These are phyloP conservation scores for Saccopteryx leptura DNA, from an alignment of 2,113 vertebrate species.

Conservation along the genomic window DNA sequence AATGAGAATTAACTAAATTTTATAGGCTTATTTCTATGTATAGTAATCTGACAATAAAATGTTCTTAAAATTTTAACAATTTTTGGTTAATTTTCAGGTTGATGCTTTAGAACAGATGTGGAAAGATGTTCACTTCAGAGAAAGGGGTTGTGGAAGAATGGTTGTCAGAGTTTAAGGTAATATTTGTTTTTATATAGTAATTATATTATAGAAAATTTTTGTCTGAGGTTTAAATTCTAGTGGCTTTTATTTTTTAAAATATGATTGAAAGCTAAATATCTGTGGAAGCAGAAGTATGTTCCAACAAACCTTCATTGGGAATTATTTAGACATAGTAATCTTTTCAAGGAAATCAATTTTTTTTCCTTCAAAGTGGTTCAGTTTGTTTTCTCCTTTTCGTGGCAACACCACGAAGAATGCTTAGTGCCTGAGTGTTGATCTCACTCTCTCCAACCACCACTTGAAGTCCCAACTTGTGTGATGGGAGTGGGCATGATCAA, in stretches of 20 bases:
- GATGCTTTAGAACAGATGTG: conserved; percentile 90
- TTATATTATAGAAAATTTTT: conserved; percentile 44
- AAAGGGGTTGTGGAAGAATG: conserved; percentile 98
- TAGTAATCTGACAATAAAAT: conserved; percentile 46
- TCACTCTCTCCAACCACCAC: neutral
- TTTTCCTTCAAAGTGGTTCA: conserved; percentile 34
- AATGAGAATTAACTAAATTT: conserved; percentile 50
- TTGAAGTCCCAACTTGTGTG: neutral
- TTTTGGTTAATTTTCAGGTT: conserved; percentile 86
- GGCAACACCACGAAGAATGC: neutral
- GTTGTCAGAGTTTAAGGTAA: conserved; percentile 99
- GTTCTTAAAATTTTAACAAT: conserved; percentile 27
- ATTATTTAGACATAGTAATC: conserved; percentile 41
- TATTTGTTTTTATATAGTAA: conserved; percentile 28
- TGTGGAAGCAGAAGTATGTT: conserved; percentile 31
- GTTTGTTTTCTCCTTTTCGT: conserved; percentile 46
- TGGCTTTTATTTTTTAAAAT: neutral
- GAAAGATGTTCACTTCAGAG: conserved; percentile 98
- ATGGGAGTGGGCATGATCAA: neutral
- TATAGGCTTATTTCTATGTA: conserved; percentile 3
- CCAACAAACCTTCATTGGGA: conserved; percentile 26
- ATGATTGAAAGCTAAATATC: conserved; percentile 10
- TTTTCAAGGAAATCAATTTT: conserved; percentile 57
- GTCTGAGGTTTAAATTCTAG: conserved; percentile 59
- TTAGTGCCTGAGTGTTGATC: conserved; percentile 45